A percentile compares a stretch with the other conserved stretches of the same genome.
Conservation (phyloP, 2,888 invertebrate genomes). For the Tetragonisca angustula region DNA sequence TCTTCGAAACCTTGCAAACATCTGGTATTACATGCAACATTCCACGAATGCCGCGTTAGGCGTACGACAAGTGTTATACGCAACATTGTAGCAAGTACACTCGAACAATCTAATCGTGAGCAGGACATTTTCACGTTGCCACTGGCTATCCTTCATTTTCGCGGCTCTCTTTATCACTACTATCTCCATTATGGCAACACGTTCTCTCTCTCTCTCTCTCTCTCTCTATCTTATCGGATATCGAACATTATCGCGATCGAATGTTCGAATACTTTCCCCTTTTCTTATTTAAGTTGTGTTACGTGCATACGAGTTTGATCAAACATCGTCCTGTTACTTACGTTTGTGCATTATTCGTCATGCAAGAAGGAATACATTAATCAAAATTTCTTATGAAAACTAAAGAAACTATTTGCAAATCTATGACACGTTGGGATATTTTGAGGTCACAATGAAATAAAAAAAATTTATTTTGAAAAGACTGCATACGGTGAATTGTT, state of each 20-base stretch:
- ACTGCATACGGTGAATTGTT: too few relatives aligned
- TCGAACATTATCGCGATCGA: conserved; percentile 8
- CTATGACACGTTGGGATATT: too few relatives aligned
- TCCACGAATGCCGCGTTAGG: conserved; percentile 45
- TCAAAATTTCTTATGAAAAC: too few relatives aligned
- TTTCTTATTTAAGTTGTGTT: conserved; percentile 20
- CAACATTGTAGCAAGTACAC: conserved; percentile 27
- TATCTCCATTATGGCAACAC: conserved; percentile 20
- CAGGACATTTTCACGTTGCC: conserved; percentile 47
- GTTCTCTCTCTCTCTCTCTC: neutral
- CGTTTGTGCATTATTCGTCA: too few relatives aligned
- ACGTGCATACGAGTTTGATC: conserved; percentile 3
- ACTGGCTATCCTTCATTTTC: conserved; percentile 58
- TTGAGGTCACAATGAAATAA: too few relatives aligned
- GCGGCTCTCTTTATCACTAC: conserved; percentile 41
- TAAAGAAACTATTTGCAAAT: too few relatives aligned
- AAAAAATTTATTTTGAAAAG: too few relatives aligned
- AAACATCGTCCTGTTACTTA: conserved; percentile 18
- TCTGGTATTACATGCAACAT: conserved; percentile 54
- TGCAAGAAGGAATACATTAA: too few relatives aligned
- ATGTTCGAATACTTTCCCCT: conserved; percentile 10
- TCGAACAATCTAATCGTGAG: conserved; percentile 55
- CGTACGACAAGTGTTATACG: conserved; percentile 38
- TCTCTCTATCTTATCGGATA: neutral
- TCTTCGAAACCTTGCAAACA: conserved; percentile 54